phyloP scores from a whole-genome alignment of 2,113 vertebrate genomes.

The Megaleporinus macrocephalus region DNA sequence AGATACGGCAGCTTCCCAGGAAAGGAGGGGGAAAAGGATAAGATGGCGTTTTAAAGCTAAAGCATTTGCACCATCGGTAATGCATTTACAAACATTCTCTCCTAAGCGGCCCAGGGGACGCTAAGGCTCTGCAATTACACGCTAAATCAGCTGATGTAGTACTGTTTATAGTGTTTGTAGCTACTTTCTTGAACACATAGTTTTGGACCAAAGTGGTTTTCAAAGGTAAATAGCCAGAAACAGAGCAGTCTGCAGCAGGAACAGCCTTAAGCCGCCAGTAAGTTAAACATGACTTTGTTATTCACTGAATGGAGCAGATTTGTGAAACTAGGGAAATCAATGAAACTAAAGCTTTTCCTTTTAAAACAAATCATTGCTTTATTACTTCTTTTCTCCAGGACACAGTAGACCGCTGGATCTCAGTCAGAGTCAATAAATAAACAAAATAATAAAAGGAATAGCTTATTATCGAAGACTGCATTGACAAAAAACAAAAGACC shows the following conservation, averaged over 20 bases:
- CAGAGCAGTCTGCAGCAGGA: not conserved
- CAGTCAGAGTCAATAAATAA: no score
- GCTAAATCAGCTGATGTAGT: slow-evolving; percentile 23
- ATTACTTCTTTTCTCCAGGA: not conserved
- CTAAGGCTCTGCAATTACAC: slow-evolving; percentile 24
- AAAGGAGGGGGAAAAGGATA: not conserved
- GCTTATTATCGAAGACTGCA: no score
- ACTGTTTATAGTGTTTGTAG: slow-evolving; percentile 1
- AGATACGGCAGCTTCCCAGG: not conserved
- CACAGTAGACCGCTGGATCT: not conserved
- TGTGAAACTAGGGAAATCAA: not conserved
- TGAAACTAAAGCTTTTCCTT: not conserved
- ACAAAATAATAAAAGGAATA: no score
- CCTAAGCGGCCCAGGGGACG: not conserved
- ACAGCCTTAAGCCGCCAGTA: not conserved
- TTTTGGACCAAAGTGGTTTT: not conserved
- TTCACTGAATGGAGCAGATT: not conserved
- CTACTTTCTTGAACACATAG: not conserved
- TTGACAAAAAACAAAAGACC: no score
- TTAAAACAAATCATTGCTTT: not conserved
- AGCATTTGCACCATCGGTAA: not conserved
- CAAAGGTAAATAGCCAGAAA: not conserved
- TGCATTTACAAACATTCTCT: slow-evolving; percentile 14
- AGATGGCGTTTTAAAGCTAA: slow-evolving; percentile 7
- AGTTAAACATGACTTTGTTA: not conserved